Evolutionary conservation across 1,140 invertebrate genomes (phyloP), one percentile per base, ranked within the genome.

Genomic region (Catajapyx aquilonaris): DNA sequence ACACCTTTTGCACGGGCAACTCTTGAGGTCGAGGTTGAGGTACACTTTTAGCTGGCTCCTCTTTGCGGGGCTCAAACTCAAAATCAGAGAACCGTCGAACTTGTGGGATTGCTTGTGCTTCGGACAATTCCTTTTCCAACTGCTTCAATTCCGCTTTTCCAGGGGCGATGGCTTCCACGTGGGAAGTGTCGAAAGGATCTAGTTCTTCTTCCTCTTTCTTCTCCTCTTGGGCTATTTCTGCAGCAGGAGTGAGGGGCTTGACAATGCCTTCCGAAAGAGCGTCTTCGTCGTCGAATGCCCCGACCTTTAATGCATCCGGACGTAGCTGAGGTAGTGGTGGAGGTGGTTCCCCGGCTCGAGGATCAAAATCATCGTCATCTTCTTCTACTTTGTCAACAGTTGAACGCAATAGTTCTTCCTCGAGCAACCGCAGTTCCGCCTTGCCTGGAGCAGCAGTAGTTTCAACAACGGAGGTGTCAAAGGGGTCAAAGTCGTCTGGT

Each of bases 141-240:
- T 74, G 68, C 52, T 79, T 81, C 4, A 85, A 50, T 57, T 85
- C 80, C 9, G 73, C 66, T 56, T 72, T 71, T 38, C 77, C 73
- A 1, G 78, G 77, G 40, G 71, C 68, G 31, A 69, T 64, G 19
- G 68, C 66, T 48, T 76, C 68, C 5, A 81, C 65, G 9, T 69
- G 66, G 0, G 80, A 81, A 3, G 81, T 86, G 48, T 86, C 80
- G 46, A 86, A 86, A 0, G 81, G 81, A 64, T 87, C 83, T 13
- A 72, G 68, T 47, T 80, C 74, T 31, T 61, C 66, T 11, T 65
- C 53, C 31, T 64, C 59, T 42, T 62, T 55, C 31, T 64, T 59
- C 17, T 61, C 52, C 42, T 66, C 62, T 28, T 28, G 7, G 7
- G 13, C 2, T 3, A 4, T 34, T 4, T 3, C 4, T 16, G 15